phyloP scores from a whole-genome alignment of 2,113 vertebrate species.

The Xiphophorus maculatus region DNA sequence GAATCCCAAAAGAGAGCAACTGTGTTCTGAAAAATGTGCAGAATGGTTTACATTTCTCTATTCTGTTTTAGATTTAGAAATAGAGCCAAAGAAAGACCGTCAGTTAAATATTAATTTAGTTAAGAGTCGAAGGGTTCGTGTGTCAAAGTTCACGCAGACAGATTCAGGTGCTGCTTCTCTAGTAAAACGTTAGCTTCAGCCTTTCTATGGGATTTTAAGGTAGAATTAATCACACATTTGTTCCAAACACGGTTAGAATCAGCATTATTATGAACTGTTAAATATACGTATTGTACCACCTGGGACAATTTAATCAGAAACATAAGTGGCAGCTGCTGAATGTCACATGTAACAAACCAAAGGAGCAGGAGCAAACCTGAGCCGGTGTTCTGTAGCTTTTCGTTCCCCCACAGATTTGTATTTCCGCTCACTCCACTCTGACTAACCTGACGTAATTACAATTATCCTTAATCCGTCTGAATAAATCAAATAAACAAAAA shows the following conservation, averaged over 20 bases:
- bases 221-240: background rate
- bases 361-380: background rate
- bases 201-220: background rate
- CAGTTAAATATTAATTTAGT: no score
- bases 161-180: background rate
- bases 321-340: background rate
- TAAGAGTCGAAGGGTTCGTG: no score
- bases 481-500: background rate
- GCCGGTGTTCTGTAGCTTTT: background rate
- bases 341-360: background rate
- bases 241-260: background rate
- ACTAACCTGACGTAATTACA: background rate
- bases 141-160: conserved; percentile 7
- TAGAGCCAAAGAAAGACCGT: no score
- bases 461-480: background rate
- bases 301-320: background rate
- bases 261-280: background rate
- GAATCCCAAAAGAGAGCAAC: no score
- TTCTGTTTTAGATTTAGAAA: no score
- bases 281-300: no score
- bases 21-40: no score
- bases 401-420: background rate
- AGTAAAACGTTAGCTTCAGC: conserved; percentile 4
- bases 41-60: no score
- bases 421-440: background rate